Percentiles rank a stretch among this genome's conserved stretches.
These are phyloP conservation scores for Argyrosomus japonicus DNA, from an alignment of 2,113 vertebrate species.

Conservation along the genomic window DNA sequence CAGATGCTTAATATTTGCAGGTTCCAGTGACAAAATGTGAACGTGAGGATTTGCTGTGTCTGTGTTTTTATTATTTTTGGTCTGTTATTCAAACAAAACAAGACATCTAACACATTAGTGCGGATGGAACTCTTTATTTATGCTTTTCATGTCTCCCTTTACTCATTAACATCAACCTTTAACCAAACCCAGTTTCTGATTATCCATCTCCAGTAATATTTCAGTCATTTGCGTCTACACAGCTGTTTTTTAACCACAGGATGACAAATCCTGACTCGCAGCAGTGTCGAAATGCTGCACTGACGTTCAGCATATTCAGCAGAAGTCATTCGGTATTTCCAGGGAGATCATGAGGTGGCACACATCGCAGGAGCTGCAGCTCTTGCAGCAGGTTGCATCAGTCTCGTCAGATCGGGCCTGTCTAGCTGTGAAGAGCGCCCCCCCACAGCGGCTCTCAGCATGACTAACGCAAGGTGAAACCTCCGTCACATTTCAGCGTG, in stretches of 20 bases:
- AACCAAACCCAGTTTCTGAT: background rate
- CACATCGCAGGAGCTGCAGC: constrained; percentile 14
- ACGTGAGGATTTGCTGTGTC: background rate
- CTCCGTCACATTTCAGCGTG: constrained; percentile 28
- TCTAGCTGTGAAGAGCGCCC: constrained; percentile 12
- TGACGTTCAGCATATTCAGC: constrained; percentile 23
- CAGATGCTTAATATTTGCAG: background rate
- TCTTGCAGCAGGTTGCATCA: constrained; percentile 81
- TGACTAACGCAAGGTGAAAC: constrained; percentile 37
- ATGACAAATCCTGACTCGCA: background rate
- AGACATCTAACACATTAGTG: background rate
- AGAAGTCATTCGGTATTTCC: constrained; percentile 26
- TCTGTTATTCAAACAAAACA: too few relatives aligned
- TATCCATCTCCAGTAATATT: too few relatives aligned
- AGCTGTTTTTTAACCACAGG: background rate
- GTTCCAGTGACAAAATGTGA: background rate
- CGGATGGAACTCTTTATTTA: background rate
- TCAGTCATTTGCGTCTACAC: background rate
- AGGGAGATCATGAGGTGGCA: constrained; percentile 8
- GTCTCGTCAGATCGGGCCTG: constrained; percentile 16
- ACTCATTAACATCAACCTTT: too few relatives aligned
- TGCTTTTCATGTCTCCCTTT: background rate
- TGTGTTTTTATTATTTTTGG: background rate
- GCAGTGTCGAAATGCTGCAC: background rate
- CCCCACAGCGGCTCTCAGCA: background rate